These are phyloP conservation scores for Cheirogaleus major DNA, from an alignment of 2,797 vertebrate genomes.

Conservation along the genomic window DNA sequence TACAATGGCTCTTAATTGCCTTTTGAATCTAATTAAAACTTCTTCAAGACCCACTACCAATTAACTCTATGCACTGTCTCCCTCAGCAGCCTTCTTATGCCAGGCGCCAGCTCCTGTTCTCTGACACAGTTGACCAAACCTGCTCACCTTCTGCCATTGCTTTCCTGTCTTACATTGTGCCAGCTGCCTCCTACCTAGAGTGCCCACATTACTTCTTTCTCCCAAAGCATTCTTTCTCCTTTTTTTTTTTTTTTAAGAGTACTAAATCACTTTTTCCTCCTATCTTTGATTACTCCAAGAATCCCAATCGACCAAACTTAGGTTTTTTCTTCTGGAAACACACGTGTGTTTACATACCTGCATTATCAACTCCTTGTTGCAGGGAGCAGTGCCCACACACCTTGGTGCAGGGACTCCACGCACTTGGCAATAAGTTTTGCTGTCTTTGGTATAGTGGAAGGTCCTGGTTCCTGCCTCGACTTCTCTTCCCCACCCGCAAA, in stretches of 20 bases:
- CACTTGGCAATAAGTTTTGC: not conserved
- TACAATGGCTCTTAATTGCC: constrained; percentile 57
- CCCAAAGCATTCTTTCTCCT: not conserved
- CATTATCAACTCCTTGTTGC: no score
- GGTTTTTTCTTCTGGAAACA: not conserved
- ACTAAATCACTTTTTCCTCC: not conserved
- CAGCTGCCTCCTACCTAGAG: not conserved
- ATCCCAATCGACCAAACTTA: not conserved
- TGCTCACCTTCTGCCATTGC: not conserved
- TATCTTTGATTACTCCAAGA: not conserved
- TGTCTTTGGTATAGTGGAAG: not conserved
- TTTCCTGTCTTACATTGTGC: not conserved
- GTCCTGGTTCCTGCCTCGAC: not conserved
- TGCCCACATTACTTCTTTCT: not conserved
- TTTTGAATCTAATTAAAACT: constrained; percentile 70
- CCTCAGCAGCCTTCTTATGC: not conserved
- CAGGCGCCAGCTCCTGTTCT: not conserved
- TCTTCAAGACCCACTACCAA: constrained; percentile 52
- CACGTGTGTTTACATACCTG: not conserved
- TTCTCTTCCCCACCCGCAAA: not conserved
- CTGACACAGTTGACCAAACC: not conserved
- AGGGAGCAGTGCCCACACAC: not conserved
- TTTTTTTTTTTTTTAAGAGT: not conserved
- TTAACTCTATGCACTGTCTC: not conserved
- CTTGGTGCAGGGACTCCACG: not conserved